Evolutionary conservation across 2,888 invertebrate species (phyloP).

Genomic region (Bombylius major): DNA sequence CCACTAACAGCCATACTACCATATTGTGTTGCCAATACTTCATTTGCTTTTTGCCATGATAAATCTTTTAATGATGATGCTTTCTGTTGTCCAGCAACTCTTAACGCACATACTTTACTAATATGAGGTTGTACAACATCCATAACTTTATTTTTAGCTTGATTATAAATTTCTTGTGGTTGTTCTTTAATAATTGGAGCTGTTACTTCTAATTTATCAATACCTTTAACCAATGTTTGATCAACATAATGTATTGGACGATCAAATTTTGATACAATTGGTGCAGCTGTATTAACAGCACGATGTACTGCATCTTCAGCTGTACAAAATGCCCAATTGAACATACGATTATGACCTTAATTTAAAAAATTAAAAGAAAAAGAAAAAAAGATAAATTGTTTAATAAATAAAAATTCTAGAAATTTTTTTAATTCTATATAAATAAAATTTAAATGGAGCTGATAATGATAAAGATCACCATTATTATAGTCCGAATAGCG

Average conservation of each 20-base stretch:
- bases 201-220: slow-evolving; percentile 50
- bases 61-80: slow-evolving; percentile 52
- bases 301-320: slow-evolving; percentile 50
- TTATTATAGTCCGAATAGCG: too few relatives aligned
- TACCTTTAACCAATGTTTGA: slow-evolving; percentile 50
- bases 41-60: slow-evolving; percentile 60
- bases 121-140: slow-evolving; percentile 44
- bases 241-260: slow-evolving; percentile 47
- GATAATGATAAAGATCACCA: too few relatives aligned
- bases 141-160: slow-evolving; percentile 46
- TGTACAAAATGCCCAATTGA: slow-evolving; percentile 56
- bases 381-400: slow-evolving; percentile 7
- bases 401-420: too few relatives aligned
- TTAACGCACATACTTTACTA: slow-evolving; percentile 39
- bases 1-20: slow-evolving; percentile 54
- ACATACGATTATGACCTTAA: slow-evolving; percentile 47
- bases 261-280: slow-evolving; percentile 43
- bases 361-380: neutral
- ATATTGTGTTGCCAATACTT: slow-evolving; percentile 53
- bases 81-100: slow-evolving; percentile 39
- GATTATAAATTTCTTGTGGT: slow-evolving; percentile 45
- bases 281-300: slow-evolving; percentile 47
- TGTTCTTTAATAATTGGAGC: slow-evolving; percentile 55
- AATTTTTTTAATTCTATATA: too few relatives aligned
- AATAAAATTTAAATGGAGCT: too few relatives aligned